Conservation (phyloP, 1,140 invertebrate species). For the Bombus picipes region DNA sequence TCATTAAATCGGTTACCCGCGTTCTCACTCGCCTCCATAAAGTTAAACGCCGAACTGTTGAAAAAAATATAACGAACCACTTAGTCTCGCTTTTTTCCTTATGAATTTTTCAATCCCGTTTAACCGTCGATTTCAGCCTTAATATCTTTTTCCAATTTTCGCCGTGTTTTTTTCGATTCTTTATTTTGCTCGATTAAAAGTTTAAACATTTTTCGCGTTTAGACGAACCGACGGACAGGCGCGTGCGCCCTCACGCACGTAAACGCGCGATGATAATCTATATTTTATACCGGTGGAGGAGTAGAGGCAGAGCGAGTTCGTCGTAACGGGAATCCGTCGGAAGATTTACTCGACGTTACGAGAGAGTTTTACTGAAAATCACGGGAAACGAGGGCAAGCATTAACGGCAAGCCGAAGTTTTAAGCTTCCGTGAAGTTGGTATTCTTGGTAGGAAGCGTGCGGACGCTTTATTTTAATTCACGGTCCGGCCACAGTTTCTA, state of each 20-base stretch:
- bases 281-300: not conserved
- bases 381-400: not conserved
- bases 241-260: no score
- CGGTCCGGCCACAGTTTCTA: not conserved
- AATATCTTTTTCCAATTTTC: not conserved
- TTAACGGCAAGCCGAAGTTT: constrained; percentile 25
- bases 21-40: not conserved
- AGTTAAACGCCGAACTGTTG: not conserved
- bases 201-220: not conserved
- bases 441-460: constrained; percentile 26
- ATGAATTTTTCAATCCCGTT: not conserved
- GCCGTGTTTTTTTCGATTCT: not conserved
- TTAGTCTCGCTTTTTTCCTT: not conserved
- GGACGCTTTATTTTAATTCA: constrained; percentile 32
- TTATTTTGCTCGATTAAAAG: not conserved
- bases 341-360: constrained; percentile 11
- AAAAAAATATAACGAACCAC: not conserved
- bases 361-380: constrained; percentile 9
- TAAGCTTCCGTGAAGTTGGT: constrained; percentile 36
- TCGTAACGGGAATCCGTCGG: not conserved
- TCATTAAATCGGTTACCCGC: not conserved
- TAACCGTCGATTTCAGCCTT: not conserved
- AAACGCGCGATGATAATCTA: not conserved
- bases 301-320: not conserved
- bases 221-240: no score